Evolutionary conservation across 2,797 vertebrate genomes (phyloP).

Genomic region (Agapornis canus): DNA sequence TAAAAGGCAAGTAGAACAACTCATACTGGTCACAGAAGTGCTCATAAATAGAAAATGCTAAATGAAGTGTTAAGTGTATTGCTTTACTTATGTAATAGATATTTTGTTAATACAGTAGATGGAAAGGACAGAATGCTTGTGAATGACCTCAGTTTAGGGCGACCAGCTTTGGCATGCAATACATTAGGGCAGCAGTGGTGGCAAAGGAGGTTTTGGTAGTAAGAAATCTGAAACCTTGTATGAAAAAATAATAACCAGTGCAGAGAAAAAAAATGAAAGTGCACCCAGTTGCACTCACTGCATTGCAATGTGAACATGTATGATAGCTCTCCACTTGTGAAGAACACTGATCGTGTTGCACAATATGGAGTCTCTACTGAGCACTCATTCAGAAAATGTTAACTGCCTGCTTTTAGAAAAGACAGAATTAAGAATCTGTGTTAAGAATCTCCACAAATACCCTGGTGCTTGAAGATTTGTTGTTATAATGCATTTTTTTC

Average conservation of each 20-base stretch:
- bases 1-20: not conserved
- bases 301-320: not conserved
- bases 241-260: not conserved
- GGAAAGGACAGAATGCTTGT: not conserved
- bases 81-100: not conserved
- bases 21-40: not conserved
- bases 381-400: not conserved
- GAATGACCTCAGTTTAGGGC: not conserved
- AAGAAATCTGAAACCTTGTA: not conserved
- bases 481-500: not conserved
- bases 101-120: not conserved
- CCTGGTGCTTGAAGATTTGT: not conserved
- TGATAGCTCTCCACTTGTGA: not conserved
- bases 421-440: not conserved
- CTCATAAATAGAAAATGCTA: not conserved
- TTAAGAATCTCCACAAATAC: not conserved
- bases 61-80: not conserved
- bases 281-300: not conserved
- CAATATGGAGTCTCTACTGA: not conserved
- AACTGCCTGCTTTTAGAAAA: not conserved
- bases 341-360: not conserved
- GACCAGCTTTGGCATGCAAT: not conserved
- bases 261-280: not conserved
- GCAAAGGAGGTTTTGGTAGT: not conserved
- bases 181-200: not conserved